A percentile compares a stretch with the other conserved stretches of the same genome.
Conservation (phyloP, 2,113 vertebrate species). For the Pterocles burchelli region DNA sequence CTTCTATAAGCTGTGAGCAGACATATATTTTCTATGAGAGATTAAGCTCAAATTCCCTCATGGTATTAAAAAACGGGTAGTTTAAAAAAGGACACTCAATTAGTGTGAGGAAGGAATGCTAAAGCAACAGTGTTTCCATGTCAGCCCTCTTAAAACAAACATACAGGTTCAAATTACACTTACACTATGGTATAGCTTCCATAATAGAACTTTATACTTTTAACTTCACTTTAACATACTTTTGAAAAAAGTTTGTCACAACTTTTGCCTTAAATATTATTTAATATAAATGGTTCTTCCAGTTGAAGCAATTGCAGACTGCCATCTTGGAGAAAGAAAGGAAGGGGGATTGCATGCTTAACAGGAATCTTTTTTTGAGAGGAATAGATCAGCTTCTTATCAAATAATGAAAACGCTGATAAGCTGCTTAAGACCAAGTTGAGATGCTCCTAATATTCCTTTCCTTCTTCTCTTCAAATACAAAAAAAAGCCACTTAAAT, state of each 20-base stretch:
- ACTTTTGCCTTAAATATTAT: background rate
- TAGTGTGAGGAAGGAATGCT: background rate
- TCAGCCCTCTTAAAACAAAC: background rate
- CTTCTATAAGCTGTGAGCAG: background rate
- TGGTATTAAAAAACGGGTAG: background rate
- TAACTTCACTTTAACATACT: background rate
- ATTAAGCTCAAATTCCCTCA: background rate
- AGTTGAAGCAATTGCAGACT: background rate
- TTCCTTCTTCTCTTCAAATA: background rate
- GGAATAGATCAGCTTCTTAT: background rate
- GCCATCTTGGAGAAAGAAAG: background rate
- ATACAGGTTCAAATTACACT: background rate
- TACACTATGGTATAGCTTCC: background rate
- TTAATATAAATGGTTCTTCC: background rate
- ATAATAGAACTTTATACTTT: background rate
- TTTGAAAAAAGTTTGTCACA: background rate
- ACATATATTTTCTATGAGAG: background rate
- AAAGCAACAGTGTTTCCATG: background rate
- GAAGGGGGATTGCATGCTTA: background rate
- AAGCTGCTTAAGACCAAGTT: background rate
- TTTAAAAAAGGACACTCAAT: background rate
- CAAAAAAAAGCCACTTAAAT: background rate
- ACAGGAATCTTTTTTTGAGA: background rate
- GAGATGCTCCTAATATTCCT: background rate
- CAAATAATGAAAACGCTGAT: background rate